Percentiles rank a stretch among this genome's conserved stretches.
Conservation (phyloP, 2,888 invertebrate genomes). For the Mimumesa dahlbomi region DNA sequence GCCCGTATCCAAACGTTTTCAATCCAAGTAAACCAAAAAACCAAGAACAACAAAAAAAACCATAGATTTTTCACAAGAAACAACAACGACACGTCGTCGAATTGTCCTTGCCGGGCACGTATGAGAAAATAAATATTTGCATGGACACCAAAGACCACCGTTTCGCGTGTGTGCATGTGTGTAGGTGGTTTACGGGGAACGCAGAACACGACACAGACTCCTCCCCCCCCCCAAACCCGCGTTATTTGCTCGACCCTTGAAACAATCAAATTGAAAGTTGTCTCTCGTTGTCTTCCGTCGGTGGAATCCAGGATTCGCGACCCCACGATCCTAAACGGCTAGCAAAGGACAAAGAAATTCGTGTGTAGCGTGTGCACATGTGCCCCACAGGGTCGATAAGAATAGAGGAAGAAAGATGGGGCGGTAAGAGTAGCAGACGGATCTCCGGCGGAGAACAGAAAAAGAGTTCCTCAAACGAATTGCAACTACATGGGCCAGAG, state of each 20-base stretch:
- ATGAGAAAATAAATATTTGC: constrained; percentile 59
- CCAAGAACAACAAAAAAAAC: neutral
- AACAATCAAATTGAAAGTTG: constrained; percentile 63
- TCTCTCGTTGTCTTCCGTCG: constrained; percentile 40
- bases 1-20: too few relatives aligned
- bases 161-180: too few relatives aligned
- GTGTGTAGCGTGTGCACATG: constrained; percentile 28
- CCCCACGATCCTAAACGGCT: constrained; percentile 42
- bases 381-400: constrained; percentile 8
- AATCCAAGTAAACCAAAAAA: neutral
- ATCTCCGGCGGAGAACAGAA: constrained; percentile 7
- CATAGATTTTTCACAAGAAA: too few relatives aligned
- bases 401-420: constrained; percentile 14
- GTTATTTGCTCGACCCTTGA: constrained; percentile 58
- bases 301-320: constrained; percentile 29
- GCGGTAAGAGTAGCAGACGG: neutral
- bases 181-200: neutral
- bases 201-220: constrained; percentile 28
- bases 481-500: constrained; percentile 52
- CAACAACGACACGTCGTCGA: too few relatives aligned
- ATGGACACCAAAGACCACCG: constrained; percentile 45
- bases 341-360: constrained; percentile 45
- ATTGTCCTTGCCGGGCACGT: constrained; percentile 27
- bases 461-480: constrained; percentile 57
- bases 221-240: constrained; percentile 18